Conservation (phyloP, 2,797 vertebrate species). For the Phaenicophaeus curvirostris region DNA sequence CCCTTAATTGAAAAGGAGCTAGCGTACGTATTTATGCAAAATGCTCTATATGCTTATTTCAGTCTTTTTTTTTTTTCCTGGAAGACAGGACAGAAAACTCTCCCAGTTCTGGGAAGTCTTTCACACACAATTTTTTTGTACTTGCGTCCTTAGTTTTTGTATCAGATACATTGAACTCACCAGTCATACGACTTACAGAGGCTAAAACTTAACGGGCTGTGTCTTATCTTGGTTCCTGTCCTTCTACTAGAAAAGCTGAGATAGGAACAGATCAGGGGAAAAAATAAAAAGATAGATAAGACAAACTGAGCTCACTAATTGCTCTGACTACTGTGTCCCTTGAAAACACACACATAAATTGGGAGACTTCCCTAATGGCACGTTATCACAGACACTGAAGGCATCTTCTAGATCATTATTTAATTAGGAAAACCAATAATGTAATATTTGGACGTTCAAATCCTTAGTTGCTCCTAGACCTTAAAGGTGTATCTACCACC, state of each 20-base stretch:
- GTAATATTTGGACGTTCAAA: neutral
- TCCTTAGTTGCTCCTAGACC: neutral
- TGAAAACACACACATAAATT: neutral
- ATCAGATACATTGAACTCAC: neutral
- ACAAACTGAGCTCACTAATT: neutral
- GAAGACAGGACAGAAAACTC: neutral
- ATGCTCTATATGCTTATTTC: neutral
- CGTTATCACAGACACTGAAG: neutral
- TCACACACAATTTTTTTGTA: neutral
- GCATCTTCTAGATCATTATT: neutral
- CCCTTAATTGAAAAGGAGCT: neutral
- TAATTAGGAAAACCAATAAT: neutral
- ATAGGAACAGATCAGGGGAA: neutral
- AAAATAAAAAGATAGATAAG: neutral
- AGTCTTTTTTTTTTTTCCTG: neutral
- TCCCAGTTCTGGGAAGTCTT: neutral
- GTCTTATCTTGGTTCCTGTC: neutral
- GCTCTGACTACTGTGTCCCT: neutral
- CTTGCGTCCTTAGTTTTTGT: neutral
- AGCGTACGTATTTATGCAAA: neutral
- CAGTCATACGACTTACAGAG: neutral
- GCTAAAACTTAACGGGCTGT: neutral
- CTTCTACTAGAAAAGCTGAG: neutral
- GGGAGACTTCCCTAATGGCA: neutral
- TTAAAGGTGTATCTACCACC: neutral